Base-by-base conservation (phyloP, 2,888 invertebrate genomes). In the Urechis unicinctus region DNA sequence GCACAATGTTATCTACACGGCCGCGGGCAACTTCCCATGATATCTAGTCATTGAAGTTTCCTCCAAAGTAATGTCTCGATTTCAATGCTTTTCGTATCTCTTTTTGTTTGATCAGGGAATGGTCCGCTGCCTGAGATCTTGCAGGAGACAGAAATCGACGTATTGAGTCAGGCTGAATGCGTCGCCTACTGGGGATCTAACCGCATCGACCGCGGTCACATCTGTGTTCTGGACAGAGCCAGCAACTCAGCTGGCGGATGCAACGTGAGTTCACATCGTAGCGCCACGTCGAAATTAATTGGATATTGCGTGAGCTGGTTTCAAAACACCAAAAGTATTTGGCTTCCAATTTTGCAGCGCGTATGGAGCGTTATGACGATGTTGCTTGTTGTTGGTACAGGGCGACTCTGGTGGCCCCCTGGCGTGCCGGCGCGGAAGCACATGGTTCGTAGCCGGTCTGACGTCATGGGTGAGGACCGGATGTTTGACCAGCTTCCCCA, bases 371-470 rank as follows among this genome's bases (percentile, higher is more conserved):
- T n/a, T n/a, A n/a, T n/a, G n/a, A n/a, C n/a, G n/a, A n/a, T n/a
- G n/a, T n/a, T n/a, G n/a, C n/a, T n/a, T n/a, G n/a, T n/a, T n/a
- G n/a, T n/a, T n/a, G n/a, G n/a, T n/a, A 6, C 56, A 65, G 65
- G 66, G 66, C 46, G 66, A 66, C 58, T 65, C 64, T 48, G 66
- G 66, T 17, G 64, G 64, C 4, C 64, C 65, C 6, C 51, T 65
- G 46, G 58, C 58, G 1, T 63, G 63, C 50, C 36, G 13, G 9
- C 9, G 17, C 9, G 9, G 9, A 36, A 36, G 36, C 13, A 13
- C 9, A 36, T 22, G 36, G 17, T 48, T 44, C n/a, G 46, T 53
- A 28, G 62, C 62, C n/a, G 66, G 66, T 2, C 59, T 67, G 49
- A 67, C 66, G 28, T 65, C 65, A 55, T 67, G 65, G 66, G 66